Evolutionary conservation across 1,140 invertebrate species (phyloP), one percentile per base, ranked within the genome.

Genomic region (Caenorhabditis briggsae): DNA sequence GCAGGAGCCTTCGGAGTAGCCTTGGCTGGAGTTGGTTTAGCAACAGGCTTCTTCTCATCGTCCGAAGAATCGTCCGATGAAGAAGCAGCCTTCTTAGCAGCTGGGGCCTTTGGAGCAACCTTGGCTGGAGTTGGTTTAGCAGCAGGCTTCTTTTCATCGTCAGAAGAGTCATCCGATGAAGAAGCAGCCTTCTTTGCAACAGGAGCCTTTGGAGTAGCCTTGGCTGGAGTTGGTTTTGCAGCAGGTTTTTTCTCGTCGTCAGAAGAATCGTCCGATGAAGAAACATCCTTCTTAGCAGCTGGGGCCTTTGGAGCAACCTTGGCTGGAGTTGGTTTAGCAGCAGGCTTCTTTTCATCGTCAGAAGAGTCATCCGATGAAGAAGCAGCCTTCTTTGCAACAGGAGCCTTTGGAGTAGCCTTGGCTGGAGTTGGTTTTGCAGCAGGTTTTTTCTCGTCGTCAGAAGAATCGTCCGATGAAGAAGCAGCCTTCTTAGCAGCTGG

Each of bases 361-460:
- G 61, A 64, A 11, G 61, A 64, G 11, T 64, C 61, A 12, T 58
- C 56, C 1, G 56, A 58, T n/a, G 56, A 58, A 20, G 56, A n/a
- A 33, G 87, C 83, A 7, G 33, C 14, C 87, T 88, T 88, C 5
- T 88, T 59, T 20, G 82, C 33, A 58, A 58, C 16, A 18, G 56
- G 16, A 16, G 65, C 18, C 82, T 88, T 86, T 7, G 83, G 12
- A 0, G 55, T 61, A 46, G 83, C 61, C 50, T 88, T 88, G 1
- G 33, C 56, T 9, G 87, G 59, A 64, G 87, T 58, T 74, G 33
- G 33, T 33, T 33, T 33, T 33, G 70, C 41, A 33, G 46, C 0
- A 9, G 74, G 14, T n/a, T 58, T 56, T 25, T 86, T 61, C 2
- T 88, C 74, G 5, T 87, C 85, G 16, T 88, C 87, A 33, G 87